Percentiles rank a stretch among this genome's conserved stretches.
Evolutionary conservation across 2,113 vertebrate species (phyloP).

Genomic region (Butorides virescens): DNA sequence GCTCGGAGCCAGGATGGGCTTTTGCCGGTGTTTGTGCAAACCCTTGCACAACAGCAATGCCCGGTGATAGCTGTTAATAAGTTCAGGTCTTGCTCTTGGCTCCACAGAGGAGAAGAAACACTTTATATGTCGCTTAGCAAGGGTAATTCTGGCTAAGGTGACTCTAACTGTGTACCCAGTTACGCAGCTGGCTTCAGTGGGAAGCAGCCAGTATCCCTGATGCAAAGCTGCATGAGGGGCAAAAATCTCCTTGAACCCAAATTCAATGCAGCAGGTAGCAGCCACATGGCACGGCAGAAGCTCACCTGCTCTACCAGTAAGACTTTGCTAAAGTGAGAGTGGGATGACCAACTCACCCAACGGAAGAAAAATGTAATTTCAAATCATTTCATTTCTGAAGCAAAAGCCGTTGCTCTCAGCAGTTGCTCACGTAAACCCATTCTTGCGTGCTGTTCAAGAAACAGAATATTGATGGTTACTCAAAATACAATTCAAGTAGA

Average conservation of each 20-base stretch:
- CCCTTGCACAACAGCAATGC: neutral
- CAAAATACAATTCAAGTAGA: neutral
- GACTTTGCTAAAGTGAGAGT: neutral
- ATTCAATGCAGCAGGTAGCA: neutral
- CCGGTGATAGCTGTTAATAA: neutral
- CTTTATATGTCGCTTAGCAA: rapidly evolving
- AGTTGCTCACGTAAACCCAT: neutral
- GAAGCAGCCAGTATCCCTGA: neutral
- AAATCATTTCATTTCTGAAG: neutral
- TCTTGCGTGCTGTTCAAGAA: neutral
- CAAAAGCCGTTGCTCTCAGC: neutral
- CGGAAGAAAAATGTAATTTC: neutral
- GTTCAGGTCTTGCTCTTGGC: neutral
- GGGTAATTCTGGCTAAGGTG: neutral
- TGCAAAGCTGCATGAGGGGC: neutral
- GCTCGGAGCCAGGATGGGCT: neutral
- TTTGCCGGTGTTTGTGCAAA: neutral
- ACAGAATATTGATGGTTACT: neutral
- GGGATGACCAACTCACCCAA: neutral
- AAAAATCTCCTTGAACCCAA: neutral
- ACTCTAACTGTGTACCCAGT: neutral
- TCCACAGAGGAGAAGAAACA: neutral
- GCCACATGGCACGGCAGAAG: neutral
- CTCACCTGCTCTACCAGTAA: neutral
- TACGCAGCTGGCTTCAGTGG: neutral